A percentile compares a stretch with the other conserved stretches of the same genome.
Evolutionary conservation across 2,888 invertebrate species (phyloP).

Genomic region (Acanthococcus lagerstroemiae): DNA sequence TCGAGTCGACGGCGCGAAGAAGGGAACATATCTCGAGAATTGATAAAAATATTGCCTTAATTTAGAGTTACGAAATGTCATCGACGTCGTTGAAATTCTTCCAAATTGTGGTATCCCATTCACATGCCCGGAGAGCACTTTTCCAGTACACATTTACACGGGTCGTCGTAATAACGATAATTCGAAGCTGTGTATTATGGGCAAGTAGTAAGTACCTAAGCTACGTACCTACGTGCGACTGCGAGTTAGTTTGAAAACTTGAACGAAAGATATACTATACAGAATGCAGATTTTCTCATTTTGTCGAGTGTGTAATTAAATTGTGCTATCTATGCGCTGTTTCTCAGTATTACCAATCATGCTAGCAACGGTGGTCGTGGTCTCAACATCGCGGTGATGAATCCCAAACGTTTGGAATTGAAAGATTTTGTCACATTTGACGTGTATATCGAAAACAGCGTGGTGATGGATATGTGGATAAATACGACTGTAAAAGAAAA

Average conservation of each 20-base stretch:
- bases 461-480: conserved; percentile 40
- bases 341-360: conserved; percentile 37
- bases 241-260: neutral
- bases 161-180: conserved; percentile 45
- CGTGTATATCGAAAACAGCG: conserved; percentile 43
- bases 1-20: no score
- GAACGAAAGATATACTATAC: neutral
- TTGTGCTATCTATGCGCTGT: no score
- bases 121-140: conserved; percentile 41
- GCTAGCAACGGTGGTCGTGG: conserved; percentile 46
- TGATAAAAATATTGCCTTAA: neutral
- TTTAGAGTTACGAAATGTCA: conserved; percentile 6
- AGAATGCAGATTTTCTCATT: neutral
- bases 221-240: neutral
- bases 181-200: conserved; percentile 47
- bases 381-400: conserved; percentile 46
- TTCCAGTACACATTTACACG: conserved; percentile 45
- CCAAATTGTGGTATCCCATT: conserved; percentile 44
- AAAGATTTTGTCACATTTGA: conserved; percentile 46
- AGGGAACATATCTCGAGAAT: no score
- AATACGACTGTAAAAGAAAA: conserved; percentile 39
- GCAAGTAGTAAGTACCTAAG: conserved; percentile 43
- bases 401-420: conserved; percentile 43
- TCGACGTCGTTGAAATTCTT: conserved; percentile 37
- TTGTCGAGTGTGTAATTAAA: neutral